Evolutionary conservation across 2,888 invertebrate species (phyloP), one percentile per base, ranked within the genome.

Genomic region (Macrostomum cliftonense): DNA sequence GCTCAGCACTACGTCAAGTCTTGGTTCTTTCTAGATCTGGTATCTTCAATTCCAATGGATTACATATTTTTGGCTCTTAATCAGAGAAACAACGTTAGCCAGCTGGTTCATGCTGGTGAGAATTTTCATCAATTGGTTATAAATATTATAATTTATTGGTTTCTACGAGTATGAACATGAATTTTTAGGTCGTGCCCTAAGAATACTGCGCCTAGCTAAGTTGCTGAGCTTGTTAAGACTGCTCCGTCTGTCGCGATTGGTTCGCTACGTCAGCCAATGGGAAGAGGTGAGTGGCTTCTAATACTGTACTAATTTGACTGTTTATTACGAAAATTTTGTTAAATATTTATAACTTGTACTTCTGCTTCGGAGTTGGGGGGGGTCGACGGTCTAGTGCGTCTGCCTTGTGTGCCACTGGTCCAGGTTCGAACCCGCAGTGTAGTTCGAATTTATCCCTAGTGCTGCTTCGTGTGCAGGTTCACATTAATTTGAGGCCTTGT

Each of bases 201-300:
- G 93, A 71, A 93, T 95, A 74, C 79, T 95, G 63, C 81, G 93
- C 71, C 79, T 95, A 75, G 93, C 91, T 64, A 95, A 95, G 76
- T 79, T 95, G 68, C 79, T 95, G 65, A 91, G 89, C 61, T 77
- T 95, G 74, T 86, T 95, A 65, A 80, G 93, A 65, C 78, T 95
- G 64, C 78, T 95, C 63, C 80, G 93, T 61, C 78, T 95, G 59
- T 93, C 91, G 65, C 80, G 93, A 70, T 80, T 95, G 70, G 93
- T 95, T 70, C 81, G 93, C 74, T 95, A 95, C 75, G 91, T 95
- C 66, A 91, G 88, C 71, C 93, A 93, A 78, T 95, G 93, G 93
- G 93, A 95, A 78, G 93, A 95, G 83, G 93, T 95, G 77, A 87
- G 14, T 28, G 28, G 28, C 4, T 28, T 28, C 9, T 28, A 28